phyloP scores from a whole-genome alignment of 2,113 vertebrate genomes.

The Heterotilapia buettikoferi region DNA sequence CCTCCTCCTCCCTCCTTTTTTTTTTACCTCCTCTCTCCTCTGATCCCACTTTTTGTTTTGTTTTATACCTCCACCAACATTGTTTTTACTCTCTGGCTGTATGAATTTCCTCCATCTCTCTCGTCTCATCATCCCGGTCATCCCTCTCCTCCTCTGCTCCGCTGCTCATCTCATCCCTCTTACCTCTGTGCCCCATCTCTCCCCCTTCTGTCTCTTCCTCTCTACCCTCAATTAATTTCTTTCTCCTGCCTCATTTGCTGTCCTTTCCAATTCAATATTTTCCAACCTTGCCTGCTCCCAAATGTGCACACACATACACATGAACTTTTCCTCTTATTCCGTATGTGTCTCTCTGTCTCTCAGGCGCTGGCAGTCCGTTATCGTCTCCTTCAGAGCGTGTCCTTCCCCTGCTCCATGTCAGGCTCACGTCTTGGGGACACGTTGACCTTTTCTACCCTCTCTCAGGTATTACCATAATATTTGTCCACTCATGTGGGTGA shows the following conservation, averaged over 20 bases:
- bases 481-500: constrained; percentile 19
- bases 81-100: constrained; percentile 33
- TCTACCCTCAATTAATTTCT: constrained; percentile 64
- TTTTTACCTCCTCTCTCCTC: not conserved
- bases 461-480: constrained; percentile 46
- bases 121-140: constrained; percentile 20
- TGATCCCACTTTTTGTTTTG: constrained; percentile 35
- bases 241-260: constrained; percentile 61
- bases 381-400: constrained; percentile 54
- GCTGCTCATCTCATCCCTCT: constrained; percentile 23
- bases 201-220: constrained; percentile 40
- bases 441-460: constrained; percentile 30
- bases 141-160: not conserved
- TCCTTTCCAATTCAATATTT: constrained; percentile 61
- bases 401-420: constrained; percentile 50
- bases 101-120: constrained; percentile 39
- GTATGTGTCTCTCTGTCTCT: constrained; percentile 27
- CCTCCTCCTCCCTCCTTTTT: not conserved
- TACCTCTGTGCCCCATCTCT: constrained; percentile 35
- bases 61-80: constrained; percentile 31
- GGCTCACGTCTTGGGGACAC: constrained; percentile 46
- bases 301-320: constrained; percentile 2
- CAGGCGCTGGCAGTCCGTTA: constrained; percentile 54
- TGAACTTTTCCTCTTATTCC: not conserved
- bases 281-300: constrained; percentile 42